Percentiles rank a stretch among this genome's conserved stretches.
phyloP scores from a whole-genome alignment of 2,888 invertebrate genomes.

The Sinotaia quadrata region DNA sequence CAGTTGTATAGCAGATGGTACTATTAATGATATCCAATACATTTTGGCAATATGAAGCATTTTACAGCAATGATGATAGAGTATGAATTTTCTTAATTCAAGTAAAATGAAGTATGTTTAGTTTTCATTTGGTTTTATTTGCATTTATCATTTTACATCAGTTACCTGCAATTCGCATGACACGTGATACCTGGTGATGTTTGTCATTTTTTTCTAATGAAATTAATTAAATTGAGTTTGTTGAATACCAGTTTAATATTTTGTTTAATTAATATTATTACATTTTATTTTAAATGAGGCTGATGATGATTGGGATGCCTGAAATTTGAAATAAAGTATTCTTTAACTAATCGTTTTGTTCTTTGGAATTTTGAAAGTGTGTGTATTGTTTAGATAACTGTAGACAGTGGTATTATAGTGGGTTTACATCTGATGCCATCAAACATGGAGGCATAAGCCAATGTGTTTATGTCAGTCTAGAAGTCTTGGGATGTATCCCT shows the following conservation, averaged over 20 bases:
- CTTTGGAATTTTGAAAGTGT: neutral
- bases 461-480: no score
- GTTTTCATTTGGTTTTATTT: no score
- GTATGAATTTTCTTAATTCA: no score
- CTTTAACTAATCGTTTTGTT: neutral
- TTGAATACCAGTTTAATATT: neutral
- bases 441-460: neutral
- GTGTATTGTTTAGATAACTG: neutral
- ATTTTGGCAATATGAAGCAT: no score
- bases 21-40: no score
- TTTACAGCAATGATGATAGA: no score
- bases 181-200: neutral
- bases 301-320: constrained; percentile 8
- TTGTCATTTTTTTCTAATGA: neutral
- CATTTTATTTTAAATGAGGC: no score
- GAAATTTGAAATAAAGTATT: constrained; percentile 13
- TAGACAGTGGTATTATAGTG: neutral
- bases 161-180: no score
- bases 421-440: neutral
- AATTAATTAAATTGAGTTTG: neutral
- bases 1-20: no score
- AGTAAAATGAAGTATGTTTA: no score
- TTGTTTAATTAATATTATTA: neutral
- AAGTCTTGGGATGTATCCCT: no score
- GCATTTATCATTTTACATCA: no score